Conservation (phyloP, 2,888 invertebrate species). For the Microplitis manilae region DNA sequence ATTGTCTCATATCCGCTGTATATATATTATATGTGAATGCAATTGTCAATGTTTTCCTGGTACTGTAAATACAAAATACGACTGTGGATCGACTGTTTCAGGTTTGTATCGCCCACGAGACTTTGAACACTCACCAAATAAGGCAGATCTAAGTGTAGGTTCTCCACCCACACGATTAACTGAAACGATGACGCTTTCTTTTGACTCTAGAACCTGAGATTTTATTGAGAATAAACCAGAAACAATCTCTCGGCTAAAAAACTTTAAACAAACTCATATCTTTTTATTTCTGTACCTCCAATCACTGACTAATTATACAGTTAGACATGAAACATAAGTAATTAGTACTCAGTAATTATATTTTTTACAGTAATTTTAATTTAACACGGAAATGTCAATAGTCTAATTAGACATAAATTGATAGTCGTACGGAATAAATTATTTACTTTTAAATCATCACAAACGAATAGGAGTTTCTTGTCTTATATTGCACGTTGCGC, state of each 20-base stretch:
- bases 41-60: conserved; percentile 5
- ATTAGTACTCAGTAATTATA: neutral
- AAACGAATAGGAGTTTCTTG: conserved; percentile 25
- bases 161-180: conserved; percentile 21
- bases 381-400: neutral
- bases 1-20: too few species aligned
- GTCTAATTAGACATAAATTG: conserved; percentile 15
- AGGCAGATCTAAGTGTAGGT: conserved; percentile 33
- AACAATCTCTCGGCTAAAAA: neutral
- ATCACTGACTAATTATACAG: neutral
- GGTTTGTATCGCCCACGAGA: conserved; percentile 63
- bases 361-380: neutral
- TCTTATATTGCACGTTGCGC: conserved; percentile 42
- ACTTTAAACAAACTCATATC: neutral
- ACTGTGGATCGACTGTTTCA: conserved; percentile 41
- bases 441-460: conserved; percentile 14
- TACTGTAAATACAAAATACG: neutral
- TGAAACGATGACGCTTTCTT: conserved; percentile 39
- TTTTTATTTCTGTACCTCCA: neutral
- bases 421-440: conserved; percentile 19
- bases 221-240: conserved; percentile 6
- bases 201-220: conserved; percentile 13
- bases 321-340: neutral
- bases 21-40: conserved; percentile 7
- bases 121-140: conserved; percentile 66